phyloP scores from a whole-genome alignment of 1,140 invertebrate genomes.

The Spodoptera frugiperda region DNA sequence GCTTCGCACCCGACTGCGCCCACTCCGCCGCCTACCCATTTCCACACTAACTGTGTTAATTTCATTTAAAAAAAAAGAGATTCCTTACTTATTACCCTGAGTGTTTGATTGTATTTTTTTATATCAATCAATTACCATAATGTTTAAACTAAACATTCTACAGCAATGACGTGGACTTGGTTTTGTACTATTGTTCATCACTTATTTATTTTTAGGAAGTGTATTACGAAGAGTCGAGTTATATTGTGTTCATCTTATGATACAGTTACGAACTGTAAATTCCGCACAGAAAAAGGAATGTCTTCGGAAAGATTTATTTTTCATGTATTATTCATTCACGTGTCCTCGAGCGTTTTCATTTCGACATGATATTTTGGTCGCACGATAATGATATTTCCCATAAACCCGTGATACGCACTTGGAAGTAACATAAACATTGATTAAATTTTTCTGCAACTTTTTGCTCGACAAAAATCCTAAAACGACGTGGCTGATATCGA shows the following conservation, averaged over 20 bases:
- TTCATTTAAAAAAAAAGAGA: constrained; percentile 68
- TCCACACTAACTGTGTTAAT: constrained; percentile 73
- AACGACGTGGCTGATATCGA: neutral
- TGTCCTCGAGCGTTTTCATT: constrained; percentile 82
- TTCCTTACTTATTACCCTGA: constrained; percentile 58
- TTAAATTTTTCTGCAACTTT: neutral
- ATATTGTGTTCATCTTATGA: constrained; percentile 66
- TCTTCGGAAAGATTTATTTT: constrained; percentile 81
- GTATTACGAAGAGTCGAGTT: constrained; percentile 41
- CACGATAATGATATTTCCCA: constrained; percentile 81
- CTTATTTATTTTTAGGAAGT: neutral
- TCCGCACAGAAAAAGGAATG: constrained; percentile 73
- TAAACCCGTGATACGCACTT: constrained; percentile 56
- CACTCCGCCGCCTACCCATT: constrained; percentile 70
- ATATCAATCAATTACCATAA: constrained; percentile 28
- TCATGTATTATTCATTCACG: constrained; percentile 84
- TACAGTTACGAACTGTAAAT: constrained; percentile 77
- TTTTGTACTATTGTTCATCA: too few relatives aligned
- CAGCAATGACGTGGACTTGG: too few relatives aligned
- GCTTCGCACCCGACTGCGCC: constrained; percentile 77
- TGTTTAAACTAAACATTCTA: too few relatives aligned
- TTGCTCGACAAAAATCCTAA: too few relatives aligned
- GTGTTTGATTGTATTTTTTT: constrained; percentile 37
- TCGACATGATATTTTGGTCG: constrained; percentile 78
- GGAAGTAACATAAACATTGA: neutral